Conservation (phyloP, 2,113 vertebrate genomes). For the Larimichthys crocea region DNA sequence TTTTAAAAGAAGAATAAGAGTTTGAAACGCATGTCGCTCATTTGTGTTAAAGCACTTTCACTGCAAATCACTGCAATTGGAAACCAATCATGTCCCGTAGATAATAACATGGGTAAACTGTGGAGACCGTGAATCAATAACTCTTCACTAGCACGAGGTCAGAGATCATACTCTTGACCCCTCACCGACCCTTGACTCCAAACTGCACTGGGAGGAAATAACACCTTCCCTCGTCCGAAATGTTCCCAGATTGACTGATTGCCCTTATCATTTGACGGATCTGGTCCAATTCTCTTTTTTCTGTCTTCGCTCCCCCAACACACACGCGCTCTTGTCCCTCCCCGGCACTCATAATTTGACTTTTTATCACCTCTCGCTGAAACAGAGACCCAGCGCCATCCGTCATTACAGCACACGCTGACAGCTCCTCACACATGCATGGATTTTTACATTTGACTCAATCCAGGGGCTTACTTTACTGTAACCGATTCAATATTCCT, state of each 20-base stretch:
- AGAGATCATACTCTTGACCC: conserved; percentile 83
- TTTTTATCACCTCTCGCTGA: conserved; percentile 82
- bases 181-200: conserved; percentile 73
- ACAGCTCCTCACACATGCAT: conserved; percentile 86
- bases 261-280: conserved; percentile 78
- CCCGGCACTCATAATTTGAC: conserved; percentile 79
- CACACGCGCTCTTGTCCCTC: conserved; percentile 51
- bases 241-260: conserved; percentile 76
- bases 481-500: conserved; percentile 88
- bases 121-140: conserved; percentile 60
- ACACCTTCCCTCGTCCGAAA: conserved; percentile 65
- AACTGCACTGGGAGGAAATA: conserved; percentile 74
- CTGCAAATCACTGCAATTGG: conserved; percentile 45
- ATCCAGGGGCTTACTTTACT: conserved; percentile 86
- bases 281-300: conserved; percentile 72
- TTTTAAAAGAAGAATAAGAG: background rate
- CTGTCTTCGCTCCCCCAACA: conserved; percentile 44
- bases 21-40: background rate
- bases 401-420: conserved; percentile 81
- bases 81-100: conserved; percentile 47
- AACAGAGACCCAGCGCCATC: conserved; percentile 77
- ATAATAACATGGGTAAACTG: conserved; percentile 68
- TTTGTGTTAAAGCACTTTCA: conserved; percentile 23
- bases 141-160: conserved; percentile 57
- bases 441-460: conserved; percentile 88